Evolutionary conservation across 2,888 invertebrate genomes (phyloP).

Genomic region (Nipponacmea schrenckii): DNA sequence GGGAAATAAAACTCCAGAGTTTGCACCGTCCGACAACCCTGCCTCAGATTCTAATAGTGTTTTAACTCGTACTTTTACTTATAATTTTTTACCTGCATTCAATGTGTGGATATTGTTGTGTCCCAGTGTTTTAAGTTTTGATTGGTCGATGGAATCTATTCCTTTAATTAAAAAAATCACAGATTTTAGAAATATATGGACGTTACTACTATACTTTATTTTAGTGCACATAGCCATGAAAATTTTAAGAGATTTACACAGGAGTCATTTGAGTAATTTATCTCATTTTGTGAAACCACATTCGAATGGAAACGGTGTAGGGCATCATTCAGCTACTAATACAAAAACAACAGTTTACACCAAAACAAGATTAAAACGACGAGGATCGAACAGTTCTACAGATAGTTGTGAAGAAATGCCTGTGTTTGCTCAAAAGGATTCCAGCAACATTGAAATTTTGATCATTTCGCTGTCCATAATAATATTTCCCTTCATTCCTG

Average conservation of each 20-base stretch:
- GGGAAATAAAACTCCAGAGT: constrained; percentile 78
- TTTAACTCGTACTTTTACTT: constrained; percentile 86
- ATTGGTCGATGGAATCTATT: constrained; percentile 98
- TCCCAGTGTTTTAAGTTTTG: constrained; percentile 91
- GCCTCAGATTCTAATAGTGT: constrained; percentile 86
- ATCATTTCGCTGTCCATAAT: constrained; percentile 76
- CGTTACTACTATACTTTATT: constrained; percentile 78
- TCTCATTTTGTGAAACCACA: constrained; percentile 24
- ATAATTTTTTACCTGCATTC: constrained; percentile 89
- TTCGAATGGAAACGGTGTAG: constrained; percentile 50
- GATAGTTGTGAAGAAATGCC: constrained; percentile 38
- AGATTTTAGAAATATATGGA: constrained; percentile 83
- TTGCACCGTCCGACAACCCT: constrained; percentile 95
- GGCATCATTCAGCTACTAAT: constrained; percentile 25
- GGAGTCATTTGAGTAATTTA: neutral
- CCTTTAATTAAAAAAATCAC: constrained; percentile 82
- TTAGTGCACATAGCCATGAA: constrained; percentile 48
- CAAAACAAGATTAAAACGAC: constrained; percentile 14
- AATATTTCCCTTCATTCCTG: constrained; percentile 92
- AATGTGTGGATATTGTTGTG: constrained; percentile 88
- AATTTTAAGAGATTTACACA: constrained; percentile 42
- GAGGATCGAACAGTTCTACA: constrained; percentile 40
- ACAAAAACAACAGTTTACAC: constrained; percentile 8
- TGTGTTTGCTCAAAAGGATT: neutral
- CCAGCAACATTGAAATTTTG: constrained; percentile 38